Conservation (phyloP, 2,888 invertebrate species). For the Stramonita haemastoma region DNA sequence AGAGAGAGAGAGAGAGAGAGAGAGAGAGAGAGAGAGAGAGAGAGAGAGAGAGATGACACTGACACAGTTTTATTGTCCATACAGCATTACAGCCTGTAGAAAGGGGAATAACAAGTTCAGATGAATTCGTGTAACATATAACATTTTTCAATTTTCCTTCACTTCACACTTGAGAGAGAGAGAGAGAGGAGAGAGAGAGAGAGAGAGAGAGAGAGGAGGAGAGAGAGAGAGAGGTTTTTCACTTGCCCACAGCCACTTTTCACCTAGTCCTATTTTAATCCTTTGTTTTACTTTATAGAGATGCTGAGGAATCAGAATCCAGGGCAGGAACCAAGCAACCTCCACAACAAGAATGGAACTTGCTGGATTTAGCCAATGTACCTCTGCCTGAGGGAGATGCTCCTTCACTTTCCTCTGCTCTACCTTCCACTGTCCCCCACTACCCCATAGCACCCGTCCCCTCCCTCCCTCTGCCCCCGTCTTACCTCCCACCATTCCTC, state of each 20-base stretch:
- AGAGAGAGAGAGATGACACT: too few relatives aligned
- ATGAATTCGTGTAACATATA: too few relatives aligned
- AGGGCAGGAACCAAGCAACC: background rate
- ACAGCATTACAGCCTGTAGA: too few relatives aligned
- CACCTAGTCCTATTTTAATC: too few relatives aligned
- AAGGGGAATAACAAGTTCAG: too few relatives aligned
- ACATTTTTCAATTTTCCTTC: too few relatives aligned
- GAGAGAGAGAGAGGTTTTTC: too few relatives aligned
- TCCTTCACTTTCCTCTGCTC: background rate
- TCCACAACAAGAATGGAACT: background rate
- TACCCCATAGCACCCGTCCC: background rate
- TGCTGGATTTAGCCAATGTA: slow-evolving; percentile 33
- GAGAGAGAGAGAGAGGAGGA: too few relatives aligned
- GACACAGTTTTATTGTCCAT: too few relatives aligned
- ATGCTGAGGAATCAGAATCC: background rate
- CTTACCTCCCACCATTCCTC: slow-evolving; percentile 11
- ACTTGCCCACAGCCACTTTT: too few relatives aligned
- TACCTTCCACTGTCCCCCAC: background rate
- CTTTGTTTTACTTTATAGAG: background rate
- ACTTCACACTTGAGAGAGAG: too few relatives aligned
- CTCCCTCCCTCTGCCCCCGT: background rate
- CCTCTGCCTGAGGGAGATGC: slow-evolving; percentile 34
- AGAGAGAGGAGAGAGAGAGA: background rate
- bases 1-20: background rate
- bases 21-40: too few relatives aligned